These are phyloP conservation scores for Sinelater perroti DNA, from an alignment of 2,888 invertebrate species.

Conservation along the genomic window DNA sequence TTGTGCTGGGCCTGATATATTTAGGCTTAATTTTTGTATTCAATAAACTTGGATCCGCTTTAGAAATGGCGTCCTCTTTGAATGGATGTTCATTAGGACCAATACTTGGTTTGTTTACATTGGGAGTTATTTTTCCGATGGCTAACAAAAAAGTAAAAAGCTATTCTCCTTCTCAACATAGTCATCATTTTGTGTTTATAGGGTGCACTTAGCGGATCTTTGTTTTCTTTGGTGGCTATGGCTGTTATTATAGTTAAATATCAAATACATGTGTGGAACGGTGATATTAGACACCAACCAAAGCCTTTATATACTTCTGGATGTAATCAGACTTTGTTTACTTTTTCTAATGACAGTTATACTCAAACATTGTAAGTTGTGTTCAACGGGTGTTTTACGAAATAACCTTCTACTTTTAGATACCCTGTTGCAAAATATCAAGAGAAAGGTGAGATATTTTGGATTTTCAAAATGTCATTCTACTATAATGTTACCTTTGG, in stretches of 20 bases:
- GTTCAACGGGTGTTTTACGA: background rate
- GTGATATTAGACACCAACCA: slow-evolving; percentile 18
- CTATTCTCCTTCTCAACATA: slow-evolving; percentile 69
- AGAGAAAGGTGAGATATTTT: background rate
- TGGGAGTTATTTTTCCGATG: no score
- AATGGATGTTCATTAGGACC: slow-evolving; percentile 73
- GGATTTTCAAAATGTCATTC: slow-evolving; percentile 31
- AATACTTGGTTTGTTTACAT: slow-evolving; percentile 69
- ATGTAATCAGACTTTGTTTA: slow-evolving; percentile 24
- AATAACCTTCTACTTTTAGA: background rate
- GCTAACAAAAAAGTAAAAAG: slow-evolving; percentile 63
- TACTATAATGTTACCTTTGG: slow-evolving; percentile 38
- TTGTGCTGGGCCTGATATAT: slow-evolving; percentile 70
- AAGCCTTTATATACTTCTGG: slow-evolving; percentile 35
- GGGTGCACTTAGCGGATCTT: slow-evolving; percentile 67
- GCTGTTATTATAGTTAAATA: slow-evolving; percentile 65
- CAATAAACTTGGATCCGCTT: slow-evolving; percentile 70
- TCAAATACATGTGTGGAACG: slow-evolving; percentile 48
- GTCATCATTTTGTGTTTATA: slow-evolving; percentile 54
- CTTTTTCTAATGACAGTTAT: background rate
- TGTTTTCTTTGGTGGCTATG: slow-evolving; percentile 63
- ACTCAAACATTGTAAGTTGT: background rate
- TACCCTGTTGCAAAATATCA: no score
- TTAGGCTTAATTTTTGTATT: slow-evolving; percentile 71
- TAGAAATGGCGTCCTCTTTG: slow-evolving; percentile 70